Base-by-base conservation (phyloP, 2,797 vertebrate species). In the Brachyrhaphis roseni region DNA sequence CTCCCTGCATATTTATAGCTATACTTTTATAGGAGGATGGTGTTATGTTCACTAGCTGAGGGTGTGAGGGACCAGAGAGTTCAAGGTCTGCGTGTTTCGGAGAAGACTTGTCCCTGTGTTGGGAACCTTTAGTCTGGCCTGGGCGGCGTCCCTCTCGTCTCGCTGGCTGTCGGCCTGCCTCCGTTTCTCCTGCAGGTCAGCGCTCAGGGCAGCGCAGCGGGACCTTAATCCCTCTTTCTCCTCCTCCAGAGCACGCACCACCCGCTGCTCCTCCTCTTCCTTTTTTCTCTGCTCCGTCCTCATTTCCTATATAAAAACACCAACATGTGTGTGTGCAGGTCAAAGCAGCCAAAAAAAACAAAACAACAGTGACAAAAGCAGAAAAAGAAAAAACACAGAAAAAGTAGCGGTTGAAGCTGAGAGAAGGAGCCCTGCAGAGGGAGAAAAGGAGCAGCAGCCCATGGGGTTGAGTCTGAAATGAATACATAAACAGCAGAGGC, bases 121-220 rank as follows among this genome's bases (percentile, higher is more conserved):
- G 83, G 82, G 72, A 96, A 98, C 98, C 97, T 97, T 97, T 93
- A 98, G 95, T 97, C 94, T 97, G 89, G 92, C 88, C 91, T 96
- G 95, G 84, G 74, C 93, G 91, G 91, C 92, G 87, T 92, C 94
- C 91, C 96, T 95, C 93, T 97, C 96, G 91, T 92, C 94, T 94
- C 84, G 96, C 94, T 95, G 96, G 76, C 94, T 94, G 90, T 90
- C 90, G 92, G 95, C 95, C 91, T 96, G 95, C 84, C 96, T 97
- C 95, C 93, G 96, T 92, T 96, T 95, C 94, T 97, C 97, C 96
- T 98, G 96, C 96, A 98, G 96, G 96, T 98, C 97, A 96, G 95
- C 95, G 93, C 93, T 95, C 94, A 97, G 95, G 95, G 97, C 93
- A 91, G 93, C 84, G 74, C 96, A 97, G 95, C 91, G 90, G 90